phyloP scores from a whole-genome alignment of 2,113 vertebrate species.

The Lagenorhynchus albirostris region DNA sequence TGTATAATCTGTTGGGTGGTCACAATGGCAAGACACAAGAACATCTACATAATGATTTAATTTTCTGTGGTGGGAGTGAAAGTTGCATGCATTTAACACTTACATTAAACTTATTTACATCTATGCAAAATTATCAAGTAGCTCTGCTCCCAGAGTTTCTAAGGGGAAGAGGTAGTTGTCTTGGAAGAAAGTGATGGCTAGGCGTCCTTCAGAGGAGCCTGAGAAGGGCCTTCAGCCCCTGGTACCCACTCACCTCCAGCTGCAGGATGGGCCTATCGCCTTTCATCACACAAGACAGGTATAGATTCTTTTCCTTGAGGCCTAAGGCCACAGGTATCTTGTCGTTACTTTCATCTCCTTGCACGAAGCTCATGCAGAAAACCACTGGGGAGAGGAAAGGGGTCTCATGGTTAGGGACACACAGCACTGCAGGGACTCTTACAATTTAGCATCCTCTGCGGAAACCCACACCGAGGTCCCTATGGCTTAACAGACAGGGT shows the following conservation, averaged over 20 bases:
- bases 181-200: neutral
- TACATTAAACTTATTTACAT: neutral
- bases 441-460: neutral
- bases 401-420: neutral
- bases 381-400: constrained; percentile 52
- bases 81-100: neutral
- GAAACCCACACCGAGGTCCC: neutral
- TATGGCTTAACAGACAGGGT: neutral
- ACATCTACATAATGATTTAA: neutral
- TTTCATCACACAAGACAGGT: constrained; percentile 65
- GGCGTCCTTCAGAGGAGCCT: neutral
- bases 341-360: neutral
- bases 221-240: neutral
- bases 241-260: constrained; percentile 66
- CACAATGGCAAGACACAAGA: neutral
- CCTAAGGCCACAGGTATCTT: constrained; percentile 66
- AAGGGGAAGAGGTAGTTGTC: neutral
- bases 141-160: neutral
- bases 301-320: constrained; percentile 63
- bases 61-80: neutral
- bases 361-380: constrained; percentile 66
- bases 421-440: neutral
- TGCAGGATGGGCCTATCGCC: constrained; percentile 51
- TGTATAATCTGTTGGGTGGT: neutral
- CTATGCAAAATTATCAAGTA: neutral